Evolutionary conservation across 2,797 vertebrate species (phyloP).

Genomic region (Tragelaphus eurycerus): DNA sequence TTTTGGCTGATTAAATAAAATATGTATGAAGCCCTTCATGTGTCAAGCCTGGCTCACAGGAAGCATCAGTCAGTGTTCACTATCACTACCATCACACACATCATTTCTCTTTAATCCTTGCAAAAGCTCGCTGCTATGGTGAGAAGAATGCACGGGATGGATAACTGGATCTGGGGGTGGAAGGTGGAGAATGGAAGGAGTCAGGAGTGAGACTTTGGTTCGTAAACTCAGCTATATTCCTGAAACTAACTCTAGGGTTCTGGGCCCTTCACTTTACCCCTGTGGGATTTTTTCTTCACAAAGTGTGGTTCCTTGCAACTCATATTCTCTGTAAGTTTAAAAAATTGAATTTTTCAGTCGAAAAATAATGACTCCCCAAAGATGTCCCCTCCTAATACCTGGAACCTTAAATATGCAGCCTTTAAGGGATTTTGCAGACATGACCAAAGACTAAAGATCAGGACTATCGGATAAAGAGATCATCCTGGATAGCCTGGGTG

Average conservation of each 20-base stretch:
- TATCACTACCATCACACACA: not conserved
- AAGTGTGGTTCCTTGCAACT: not conserved
- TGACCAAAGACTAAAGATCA: slow-evolving; percentile 15
- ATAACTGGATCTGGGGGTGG: not conserved
- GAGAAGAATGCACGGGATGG: not conserved
- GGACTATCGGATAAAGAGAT: not conserved
- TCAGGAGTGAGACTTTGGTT: not conserved
- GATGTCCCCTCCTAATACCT: not conserved
- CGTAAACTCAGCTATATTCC: not conserved
- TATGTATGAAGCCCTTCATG: not conserved
- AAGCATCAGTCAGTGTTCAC: not conserved
- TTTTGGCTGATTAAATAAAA: not conserved
- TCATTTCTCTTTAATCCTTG: not conserved
- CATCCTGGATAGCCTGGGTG: not conserved
- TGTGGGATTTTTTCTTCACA: not conserved
- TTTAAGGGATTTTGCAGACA: not conserved
- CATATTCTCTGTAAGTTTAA: not conserved
- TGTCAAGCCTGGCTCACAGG: not conserved
- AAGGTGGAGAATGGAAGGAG: not conserved
- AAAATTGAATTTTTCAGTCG: not conserved
- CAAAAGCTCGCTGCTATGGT: not conserved
- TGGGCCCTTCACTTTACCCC: not conserved
- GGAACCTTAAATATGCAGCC: not conserved
- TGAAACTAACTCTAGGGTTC: not conserved
- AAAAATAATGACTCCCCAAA: not conserved